Evolutionary conservation across 1,140 invertebrate species (phyloP).

Genomic region (Brachionus asplanchnoidis): DNA sequence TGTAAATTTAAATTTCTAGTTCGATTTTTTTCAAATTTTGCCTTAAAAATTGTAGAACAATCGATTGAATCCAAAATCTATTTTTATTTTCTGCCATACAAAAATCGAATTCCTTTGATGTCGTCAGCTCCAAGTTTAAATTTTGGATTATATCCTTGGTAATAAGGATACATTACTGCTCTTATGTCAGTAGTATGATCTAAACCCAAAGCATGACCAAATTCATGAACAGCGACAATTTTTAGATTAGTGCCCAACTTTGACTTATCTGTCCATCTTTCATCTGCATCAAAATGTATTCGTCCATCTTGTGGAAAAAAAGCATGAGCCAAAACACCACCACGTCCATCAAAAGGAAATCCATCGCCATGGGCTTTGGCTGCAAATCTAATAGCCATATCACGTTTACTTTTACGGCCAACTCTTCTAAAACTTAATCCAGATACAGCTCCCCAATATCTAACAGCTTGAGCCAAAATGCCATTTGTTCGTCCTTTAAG

Average conservation of each 20-base stretch:
- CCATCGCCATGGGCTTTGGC: not conserved
- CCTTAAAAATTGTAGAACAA: too few relatives aligned
- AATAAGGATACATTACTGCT: slow-evolving; percentile 58
- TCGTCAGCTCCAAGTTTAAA: slow-evolving; percentile 48
- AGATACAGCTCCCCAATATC: not conserved
- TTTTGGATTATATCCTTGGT: slow-evolving; percentile 45
- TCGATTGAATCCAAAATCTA: too few relatives aligned
- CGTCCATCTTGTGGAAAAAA: slow-evolving; percentile 51
- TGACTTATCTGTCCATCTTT: slow-evolving; percentile 46
- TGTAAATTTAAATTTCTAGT: too few relatives aligned
- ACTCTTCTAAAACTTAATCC: not conserved
- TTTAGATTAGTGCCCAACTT: not conserved
- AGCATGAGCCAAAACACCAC: slow-evolving; percentile 55
- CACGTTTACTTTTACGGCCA: not conserved
- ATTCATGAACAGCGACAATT: slow-evolving; percentile 56
- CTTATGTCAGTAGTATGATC: slow-evolving; percentile 53
- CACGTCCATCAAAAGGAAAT: slow-evolving; percentile 47
- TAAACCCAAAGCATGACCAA: slow-evolving; percentile 58
- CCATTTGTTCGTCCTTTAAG: not conserved
- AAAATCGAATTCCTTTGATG: slow-evolving; percentile 48
- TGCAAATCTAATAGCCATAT: slow-evolving; percentile 1
- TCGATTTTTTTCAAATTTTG: too few relatives aligned
- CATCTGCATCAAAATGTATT: slow-evolving; percentile 54
- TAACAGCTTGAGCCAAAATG: not conserved
- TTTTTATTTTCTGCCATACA: slow-evolving; percentile 48